Base-by-base conservation (phyloP, 2,888 invertebrate species). In the Acholoe squamosa region DNA sequence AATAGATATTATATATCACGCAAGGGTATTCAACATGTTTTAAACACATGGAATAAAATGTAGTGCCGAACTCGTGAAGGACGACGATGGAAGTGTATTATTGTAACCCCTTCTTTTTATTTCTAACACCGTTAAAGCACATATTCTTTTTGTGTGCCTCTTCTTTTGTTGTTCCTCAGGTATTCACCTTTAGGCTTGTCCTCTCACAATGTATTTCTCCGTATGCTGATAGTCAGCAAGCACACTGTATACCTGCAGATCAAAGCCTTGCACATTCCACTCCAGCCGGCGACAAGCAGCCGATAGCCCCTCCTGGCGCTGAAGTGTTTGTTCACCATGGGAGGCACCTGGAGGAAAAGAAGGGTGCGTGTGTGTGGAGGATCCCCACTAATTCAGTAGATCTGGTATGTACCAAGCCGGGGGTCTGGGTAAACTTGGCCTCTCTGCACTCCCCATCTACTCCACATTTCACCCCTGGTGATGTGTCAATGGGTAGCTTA, bases 401-500 rank as follows among this genome's bases (percentile, higher is more conserved):
- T 7, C 61, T n/a, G n/a, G 61, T 61, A 19, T 61, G 61, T 19
- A 61, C 22, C 61, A n/a, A 19, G 61, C 61, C 19, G 61, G 19
- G 61, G 61, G 61, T n/a, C 61, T 61, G 61, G n/a, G 61, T 61
- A 19, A n/a, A 61, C 61, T 19, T 61, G 22, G 61, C n/a, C 61
- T 19, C 61, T n/a, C 22, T n/a, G 61, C 61, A 19, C 61, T 54
- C 61, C 61, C 61, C 19, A 61, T 61, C 61, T n/a, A 19, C 61
- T 19, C 61, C 61, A 7, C 61, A 61, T 19, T 19, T 19, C n/a
- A 61, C 61, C 61, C 19, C n/a, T 61, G n/a, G 61, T 61, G n/a
- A 61, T 61, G 61, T 61, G 61, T 61, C 61, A 61, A 61, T 61
- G 61, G 61, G 22, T 19, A n/a, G 61, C 61, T 61, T n/a, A 19